Evolutionary conservation across 2,113 vertebrate species (phyloP).

Genomic region (Psilopsiagon aymara): DNA sequence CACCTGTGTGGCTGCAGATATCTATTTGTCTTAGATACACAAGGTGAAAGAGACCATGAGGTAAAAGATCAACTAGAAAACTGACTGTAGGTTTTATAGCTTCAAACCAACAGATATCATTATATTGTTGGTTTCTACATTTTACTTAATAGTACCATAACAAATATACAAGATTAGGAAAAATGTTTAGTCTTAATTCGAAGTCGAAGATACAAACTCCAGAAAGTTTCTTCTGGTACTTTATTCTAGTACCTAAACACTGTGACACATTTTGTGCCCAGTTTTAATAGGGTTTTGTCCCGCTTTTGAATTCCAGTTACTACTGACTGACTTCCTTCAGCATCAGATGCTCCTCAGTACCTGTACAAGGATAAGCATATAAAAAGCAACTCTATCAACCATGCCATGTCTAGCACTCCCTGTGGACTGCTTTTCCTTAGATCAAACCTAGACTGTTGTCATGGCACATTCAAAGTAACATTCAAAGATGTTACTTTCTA

Average conservation of each 20-base stretch:
- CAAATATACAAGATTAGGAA: neutral
- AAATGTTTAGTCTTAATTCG: neutral
- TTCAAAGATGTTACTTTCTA: neutral
- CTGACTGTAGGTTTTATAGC: neutral
- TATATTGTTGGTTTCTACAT: neutral
- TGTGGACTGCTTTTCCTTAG: neutral
- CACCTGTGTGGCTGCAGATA: neutral
- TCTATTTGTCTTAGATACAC: neutral
- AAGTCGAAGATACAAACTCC: neutral
- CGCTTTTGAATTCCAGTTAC: neutral
- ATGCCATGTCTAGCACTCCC: neutral
- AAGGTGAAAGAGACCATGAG: neutral
- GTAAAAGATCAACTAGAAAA: neutral
- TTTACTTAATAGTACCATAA: neutral
- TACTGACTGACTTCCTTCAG: neutral
- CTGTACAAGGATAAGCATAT: neutral
- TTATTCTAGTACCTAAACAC: neutral
- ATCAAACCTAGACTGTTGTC: neutral
- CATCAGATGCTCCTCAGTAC: neutral
- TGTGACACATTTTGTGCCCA: neutral
- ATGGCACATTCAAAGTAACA: neutral
- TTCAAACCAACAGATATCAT: neutral
- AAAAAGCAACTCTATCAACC: neutral
- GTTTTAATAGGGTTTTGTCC: neutral
- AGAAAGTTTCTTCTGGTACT: neutral